Evolutionary conservation across 2,888 invertebrate species (phyloP), one percentile per base, ranked within the genome.

Genomic region (Mamestra brassicae): DNA sequence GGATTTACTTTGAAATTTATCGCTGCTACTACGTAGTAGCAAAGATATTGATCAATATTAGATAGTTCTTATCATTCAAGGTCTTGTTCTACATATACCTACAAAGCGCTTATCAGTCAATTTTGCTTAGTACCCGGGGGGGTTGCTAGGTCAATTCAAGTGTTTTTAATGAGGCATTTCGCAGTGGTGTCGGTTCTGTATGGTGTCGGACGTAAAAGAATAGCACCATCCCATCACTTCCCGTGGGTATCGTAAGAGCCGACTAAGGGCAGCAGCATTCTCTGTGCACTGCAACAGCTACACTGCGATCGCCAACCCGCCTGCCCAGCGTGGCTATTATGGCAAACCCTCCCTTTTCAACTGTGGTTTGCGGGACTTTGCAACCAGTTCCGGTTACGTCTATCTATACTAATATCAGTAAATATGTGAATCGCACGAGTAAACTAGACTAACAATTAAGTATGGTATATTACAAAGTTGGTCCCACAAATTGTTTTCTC

Each of bases 1-100:
- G 42, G 11, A 77, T 77, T 13, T 66, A 77, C 26, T 60, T 45
- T 58, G 26, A 45, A 54, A 61, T 3, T 34, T 75, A 68, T 75
- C 58, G 45, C 58, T n/a, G 10, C 50, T 58, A 52, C 26, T 6
- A 47, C 36, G 3, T n/a, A 74, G 11, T 62, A 47, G 34, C 26
- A 58, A 13, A 67, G 45, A 75, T 54, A 38, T 54, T 54, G 47
- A 75, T 78, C 78, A 52, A 54, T 38, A 60, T 60, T 75, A 54
- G 60, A 75, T 61, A 61, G 15, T 47, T 38, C 52, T 78, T 75
- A 75, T 75, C 78, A 69, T 47, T 69, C 52, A 54, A 78, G 69
- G 69, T 34, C 45, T 26, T 58, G 15, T 26, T 13, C 11, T 64
- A 57, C 0, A 74, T 38, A 38, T 13, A 38, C 38, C 5, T 3